These are phyloP conservation scores for Coryphaenoides rupestris DNA, from an alignment of 2,113 vertebrate species.

Conservation along the genomic window DNA sequence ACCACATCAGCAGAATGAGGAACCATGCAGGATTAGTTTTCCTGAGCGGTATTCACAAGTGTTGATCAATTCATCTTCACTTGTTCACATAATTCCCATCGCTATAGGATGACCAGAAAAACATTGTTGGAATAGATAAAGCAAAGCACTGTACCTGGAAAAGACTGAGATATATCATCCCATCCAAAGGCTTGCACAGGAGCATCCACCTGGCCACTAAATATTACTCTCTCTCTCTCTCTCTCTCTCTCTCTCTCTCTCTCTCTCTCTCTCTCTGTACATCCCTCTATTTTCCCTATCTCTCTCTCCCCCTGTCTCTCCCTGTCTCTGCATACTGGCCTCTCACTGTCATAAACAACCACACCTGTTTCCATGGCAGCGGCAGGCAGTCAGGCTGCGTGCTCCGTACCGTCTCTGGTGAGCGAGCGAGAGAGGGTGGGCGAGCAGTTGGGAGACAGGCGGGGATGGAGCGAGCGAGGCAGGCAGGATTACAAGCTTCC, in stretches of 20 bases:
- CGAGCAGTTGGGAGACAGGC: slow-evolving; percentile 7
- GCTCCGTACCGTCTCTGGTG: slow-evolving; percentile 61
- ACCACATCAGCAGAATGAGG: slow-evolving; percentile 29
- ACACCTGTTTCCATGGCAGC: slow-evolving; percentile 79
- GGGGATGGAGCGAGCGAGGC: background rate
- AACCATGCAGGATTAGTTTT: slow-evolving; percentile 24
- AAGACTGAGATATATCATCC: slow-evolving; percentile 33
- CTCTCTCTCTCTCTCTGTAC: slow-evolving; percentile 30
- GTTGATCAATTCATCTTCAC: background rate
- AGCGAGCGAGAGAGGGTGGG: slow-evolving; percentile 45
- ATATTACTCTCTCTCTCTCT: slow-evolving; percentile 46
- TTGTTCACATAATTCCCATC: background rate
- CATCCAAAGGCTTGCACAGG: slow-evolving; percentile 60
- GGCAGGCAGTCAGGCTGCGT: slow-evolving; percentile 66
- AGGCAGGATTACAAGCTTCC: slow-evolving; percentile 49
- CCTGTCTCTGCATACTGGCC: slow-evolving; percentile 58
- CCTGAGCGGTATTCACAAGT: slow-evolving; percentile 28
- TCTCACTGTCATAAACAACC: slow-evolving; percentile 75
- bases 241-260: slow-evolving; percentile 9
- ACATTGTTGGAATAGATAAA: slow-evolving; percentile 37
- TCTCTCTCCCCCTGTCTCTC: slow-evolving; percentile 46
- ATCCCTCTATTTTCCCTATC: background rate
- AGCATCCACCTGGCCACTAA: slow-evolving; percentile 51
- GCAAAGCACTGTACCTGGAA: slow-evolving; percentile 51
- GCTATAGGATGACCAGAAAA: slow-evolving; percentile 6